Conservation (phyloP, 2,888 invertebrate genomes). For the Nemoura dubitans region DNA sequence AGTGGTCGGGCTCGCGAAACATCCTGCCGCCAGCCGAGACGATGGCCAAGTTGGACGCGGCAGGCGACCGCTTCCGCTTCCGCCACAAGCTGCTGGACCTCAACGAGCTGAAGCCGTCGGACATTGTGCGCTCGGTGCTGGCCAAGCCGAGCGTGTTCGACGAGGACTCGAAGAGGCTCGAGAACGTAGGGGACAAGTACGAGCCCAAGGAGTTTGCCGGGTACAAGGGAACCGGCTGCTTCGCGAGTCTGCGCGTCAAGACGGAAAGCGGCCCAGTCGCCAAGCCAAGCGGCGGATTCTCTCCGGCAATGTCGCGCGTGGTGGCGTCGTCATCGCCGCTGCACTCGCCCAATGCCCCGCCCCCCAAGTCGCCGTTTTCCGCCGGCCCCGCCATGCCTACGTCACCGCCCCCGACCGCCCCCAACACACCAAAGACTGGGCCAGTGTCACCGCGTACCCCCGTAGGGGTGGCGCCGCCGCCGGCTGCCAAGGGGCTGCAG, state of each 20-base stretch:
- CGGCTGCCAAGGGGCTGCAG: slow-evolving; percentile 69
- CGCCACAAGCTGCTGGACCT: slow-evolving; percentile 81
- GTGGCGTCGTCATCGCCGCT: slow-evolving; percentile 46
- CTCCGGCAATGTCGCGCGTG: slow-evolving; percentile 44
- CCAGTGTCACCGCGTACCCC: slow-evolving; percentile 44
- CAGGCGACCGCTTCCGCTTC: slow-evolving; percentile 67
- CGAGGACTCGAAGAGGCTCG: slow-evolving; percentile 92
- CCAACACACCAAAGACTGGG: slow-evolving; percentile 46
- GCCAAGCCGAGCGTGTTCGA: slow-evolving; percentile 95
- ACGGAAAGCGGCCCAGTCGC: slow-evolving; percentile 51
- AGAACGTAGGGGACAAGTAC: slow-evolving; percentile 85
- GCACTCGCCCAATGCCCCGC: slow-evolving; percentile 48
- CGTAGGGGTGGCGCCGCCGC: slow-evolving; percentile 53
- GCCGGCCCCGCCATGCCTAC: slow-evolving; percentile 46
- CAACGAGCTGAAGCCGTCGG: slow-evolving; percentile 87
- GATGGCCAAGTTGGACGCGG: slow-evolving; percentile 63
- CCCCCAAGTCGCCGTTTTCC: slow-evolving; percentile 50
- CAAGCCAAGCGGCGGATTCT: slow-evolving; percentile 38
- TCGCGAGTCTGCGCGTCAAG: slow-evolving; percentile 48
- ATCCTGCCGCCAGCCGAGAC: slow-evolving; percentile 66
- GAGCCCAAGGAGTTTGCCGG: slow-evolving; percentile 69
- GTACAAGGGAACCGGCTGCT: slow-evolving; percentile 45
- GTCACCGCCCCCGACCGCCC: slow-evolving; percentile 28
- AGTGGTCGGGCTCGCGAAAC: slow-evolving; percentile 80
- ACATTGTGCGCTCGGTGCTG: slow-evolving; percentile 90